Evolutionary conservation across 2,888 invertebrate genomes (phyloP), one percentile per base, ranked within the genome.

Genomic region (Bombyx huttoni): DNA sequence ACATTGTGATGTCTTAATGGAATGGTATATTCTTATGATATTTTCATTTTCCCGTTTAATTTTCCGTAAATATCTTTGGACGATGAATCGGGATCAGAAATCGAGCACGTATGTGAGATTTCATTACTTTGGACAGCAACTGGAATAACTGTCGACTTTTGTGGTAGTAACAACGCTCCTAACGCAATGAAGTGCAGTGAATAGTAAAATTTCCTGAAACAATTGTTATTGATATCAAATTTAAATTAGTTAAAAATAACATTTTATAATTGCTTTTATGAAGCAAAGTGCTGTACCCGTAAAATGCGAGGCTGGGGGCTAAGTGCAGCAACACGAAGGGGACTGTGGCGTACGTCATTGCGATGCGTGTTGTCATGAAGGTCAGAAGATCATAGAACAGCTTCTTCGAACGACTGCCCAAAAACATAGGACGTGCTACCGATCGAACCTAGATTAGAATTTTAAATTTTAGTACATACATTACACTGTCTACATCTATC

Each of bases 301-400:
- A 96, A 65, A 97, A 87, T 53, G 90, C 89, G 52, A 96, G 81
- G 66, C 94, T 92, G 45, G 95, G 92, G 75, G 91, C 90, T 63
- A 98, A 92, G 72, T 98, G 96, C 67, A 98, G 91, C 57, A 98
- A 86, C 56, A 98, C 93, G 83, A 99, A 99, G 60, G 97, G 95
- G 78, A 97, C 96, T 48, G 97, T 96, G 52, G 95, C 90, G 76
- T 98, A 98, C 40, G 95, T 94, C 91, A 98, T 92, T 55, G 94
- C 91, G 50, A 97, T 76, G 62, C 97, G 92, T 14, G 97, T 97
- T 46, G 92, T 91, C 34, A 94, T 70, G 74, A 96, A 95, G 47
- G 98, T 95, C 55, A 95, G 65, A 52, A 91, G 83, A 79, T 98
- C 96, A 79, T 99, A 99, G 59, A 94, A 87, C 60, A 91, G 75